Base-by-base conservation (phyloP, 2,797 vertebrate species). In the Circus cinereus region DNA sequence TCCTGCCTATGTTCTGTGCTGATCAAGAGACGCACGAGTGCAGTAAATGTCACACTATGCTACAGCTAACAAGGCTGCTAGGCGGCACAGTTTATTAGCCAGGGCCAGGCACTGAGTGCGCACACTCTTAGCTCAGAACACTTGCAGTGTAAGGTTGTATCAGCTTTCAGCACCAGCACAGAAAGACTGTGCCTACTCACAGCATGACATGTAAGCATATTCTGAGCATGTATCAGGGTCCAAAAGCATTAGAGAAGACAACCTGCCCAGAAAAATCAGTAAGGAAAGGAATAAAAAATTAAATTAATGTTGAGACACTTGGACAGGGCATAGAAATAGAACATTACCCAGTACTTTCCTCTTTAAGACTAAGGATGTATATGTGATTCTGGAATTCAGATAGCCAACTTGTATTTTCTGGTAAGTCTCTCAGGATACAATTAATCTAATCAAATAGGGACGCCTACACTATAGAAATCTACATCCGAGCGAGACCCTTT, bases 11-110 rank as follows among this genome's bases (percentile, higher is more conserved):
- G 30, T 10, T 64, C 70, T 73, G 42, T 47, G 50, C 70, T 76
- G 57, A 75, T 42, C 13, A 34, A 68, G 77, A 75, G 60, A 45
- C 4, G 4, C 2, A 2, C 6, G 32, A 45, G 13, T 12, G 23
- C 42, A 57, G 29, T 9, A 34, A 42, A 57, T 5, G 8, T 38
- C 0, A 0, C 50, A 56, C 27, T 30, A 29, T 6, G 34, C 64
- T 76, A 83, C 36, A 43, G 26, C 47, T 76, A 70, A 68, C 29
- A 12, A 64, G 86, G 53, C 34, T 80, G 56, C 56, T 78, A 4
- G 7, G 10, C 0, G 5, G 36, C 56, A 63, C 0, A 0, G 26
- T 42, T 84, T 72, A 81, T 53, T n/a, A 69, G 48, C 26, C 47
- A 76, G 26, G 42, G 57, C 65, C 21, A 67, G 59, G n/a, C 53